Conservation (phyloP, 2,113 vertebrate genomes). For the Lepus europaeus region DNA sequence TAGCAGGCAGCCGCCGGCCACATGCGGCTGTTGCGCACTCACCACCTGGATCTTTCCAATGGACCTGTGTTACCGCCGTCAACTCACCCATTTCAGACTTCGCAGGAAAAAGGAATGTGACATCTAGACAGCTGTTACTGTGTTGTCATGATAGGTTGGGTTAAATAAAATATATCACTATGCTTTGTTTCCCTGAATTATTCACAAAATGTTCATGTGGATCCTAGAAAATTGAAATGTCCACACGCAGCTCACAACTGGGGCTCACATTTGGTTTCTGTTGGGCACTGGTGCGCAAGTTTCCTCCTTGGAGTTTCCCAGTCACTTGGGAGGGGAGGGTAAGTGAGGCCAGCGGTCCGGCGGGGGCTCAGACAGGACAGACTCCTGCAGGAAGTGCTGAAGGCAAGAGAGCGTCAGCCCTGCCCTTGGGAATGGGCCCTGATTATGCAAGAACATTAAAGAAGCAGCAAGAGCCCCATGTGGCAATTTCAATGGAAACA, state of each 20-base stretch:
- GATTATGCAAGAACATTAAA: slow-evolving; percentile 58
- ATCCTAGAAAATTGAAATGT: background rate
- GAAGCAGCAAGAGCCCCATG: background rate
- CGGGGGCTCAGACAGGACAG: too few species aligned
- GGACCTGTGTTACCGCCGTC: background rate
- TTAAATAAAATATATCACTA: background rate
- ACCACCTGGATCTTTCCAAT: rapidly evolving
- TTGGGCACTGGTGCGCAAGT: background rate
- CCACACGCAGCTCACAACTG: background rate
- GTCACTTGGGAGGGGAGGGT: background rate
- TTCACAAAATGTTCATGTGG: background rate
- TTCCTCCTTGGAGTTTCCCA: background rate
- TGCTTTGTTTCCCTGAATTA: background rate
- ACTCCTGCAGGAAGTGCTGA: background rate
- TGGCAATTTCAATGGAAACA: slow-evolving; percentile 70
- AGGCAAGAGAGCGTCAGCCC: too few species aligned
- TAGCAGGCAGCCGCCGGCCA: background rate
- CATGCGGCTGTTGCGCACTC: rapidly evolving
- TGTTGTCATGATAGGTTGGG: background rate
- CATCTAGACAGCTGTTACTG: background rate
- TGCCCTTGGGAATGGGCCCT: background rate
- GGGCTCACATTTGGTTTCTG: background rate
- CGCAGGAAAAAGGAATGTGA: background rate
- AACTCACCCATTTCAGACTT: background rate
- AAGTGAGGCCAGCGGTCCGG: background rate